Evolutionary conservation across 1,140 invertebrate genomes (phyloP).

Genomic region (Coboldia fuscipes): DNA sequence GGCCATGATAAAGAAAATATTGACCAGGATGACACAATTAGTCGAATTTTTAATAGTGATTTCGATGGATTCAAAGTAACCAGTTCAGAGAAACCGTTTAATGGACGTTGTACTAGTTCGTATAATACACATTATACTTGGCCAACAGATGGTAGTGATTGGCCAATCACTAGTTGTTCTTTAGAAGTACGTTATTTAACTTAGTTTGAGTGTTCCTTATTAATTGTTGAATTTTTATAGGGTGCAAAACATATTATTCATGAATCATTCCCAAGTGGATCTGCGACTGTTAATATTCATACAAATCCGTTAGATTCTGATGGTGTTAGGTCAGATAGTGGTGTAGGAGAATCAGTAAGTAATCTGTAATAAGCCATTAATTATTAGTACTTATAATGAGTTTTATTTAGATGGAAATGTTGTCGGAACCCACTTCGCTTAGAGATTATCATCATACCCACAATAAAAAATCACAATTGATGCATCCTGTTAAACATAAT

Average conservation of each 20-base stretch:
- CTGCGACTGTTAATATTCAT: no score
- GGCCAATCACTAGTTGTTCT: no score
- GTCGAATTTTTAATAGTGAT: not conserved
- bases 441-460: slow-evolving; percentile 1
- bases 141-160: no score
- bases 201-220: no score
- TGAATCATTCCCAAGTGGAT: no score
- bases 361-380: not conserved
- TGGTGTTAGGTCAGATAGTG: slow-evolving; percentile 1
- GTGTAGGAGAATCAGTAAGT: slow-evolving; percentile 3
- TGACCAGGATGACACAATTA: not conserved
- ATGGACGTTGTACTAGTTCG: slow-evolving; percentile 2
- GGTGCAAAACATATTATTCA: no score
- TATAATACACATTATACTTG: slow-evolving; percentile 3
- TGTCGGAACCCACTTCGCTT: not conserved
- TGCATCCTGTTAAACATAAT: not conserved
- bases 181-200: no score
- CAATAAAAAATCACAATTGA: slow-evolving; percentile 1
- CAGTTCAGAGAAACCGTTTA: slow-evolving; percentile 3
- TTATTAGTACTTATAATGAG: not conserved
- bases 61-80: slow-evolving; percentile 4
- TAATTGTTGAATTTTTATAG: no score
- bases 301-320: not conserved
- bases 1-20: no score
- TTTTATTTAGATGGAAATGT: no score